A percentile compares a stretch with the other conserved stretches of the same genome.
Conservation (phyloP, 2,888 invertebrate species). For the Pachliopta kotzebuea region DNA sequence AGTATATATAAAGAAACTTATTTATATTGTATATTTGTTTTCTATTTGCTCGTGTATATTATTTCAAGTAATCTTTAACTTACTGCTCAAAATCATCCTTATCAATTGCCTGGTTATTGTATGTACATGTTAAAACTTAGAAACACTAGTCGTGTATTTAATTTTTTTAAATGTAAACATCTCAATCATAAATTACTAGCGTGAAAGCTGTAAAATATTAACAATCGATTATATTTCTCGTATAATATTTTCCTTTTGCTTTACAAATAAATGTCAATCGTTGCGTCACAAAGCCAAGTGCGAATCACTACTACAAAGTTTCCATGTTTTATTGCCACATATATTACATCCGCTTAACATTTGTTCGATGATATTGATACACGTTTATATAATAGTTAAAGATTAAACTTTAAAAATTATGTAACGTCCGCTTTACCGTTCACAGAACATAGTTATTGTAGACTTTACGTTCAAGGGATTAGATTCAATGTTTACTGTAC, state of each 20-base stretch:
- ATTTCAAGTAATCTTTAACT: no score
- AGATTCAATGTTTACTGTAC: not conserved
- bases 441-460: not conserved
- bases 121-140: no score
- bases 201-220: not conserved
- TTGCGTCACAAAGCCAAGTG: conserved; percentile 7
- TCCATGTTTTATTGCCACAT: not conserved
- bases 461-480: conserved; percentile 1
- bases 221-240: conserved; percentile 7
- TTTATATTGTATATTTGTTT: no score
- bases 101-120: no score
- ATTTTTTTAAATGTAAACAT: no score
- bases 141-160: no score
- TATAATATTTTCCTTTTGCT: not conserved
- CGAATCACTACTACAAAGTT: not conserved
- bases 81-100: no score
- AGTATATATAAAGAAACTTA: no score
- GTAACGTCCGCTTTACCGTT: no score
- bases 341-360: not conserved
- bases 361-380: conserved; percentile 3
- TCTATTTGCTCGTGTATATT: no score
- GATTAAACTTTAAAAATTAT: not conserved
- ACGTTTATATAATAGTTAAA: not conserved
- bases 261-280: conserved; percentile 9
- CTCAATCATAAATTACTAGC: no score